Base-by-base conservation (phyloP, 2,888 invertebrate species). In the Scotopteryx bipunctaria region DNA sequence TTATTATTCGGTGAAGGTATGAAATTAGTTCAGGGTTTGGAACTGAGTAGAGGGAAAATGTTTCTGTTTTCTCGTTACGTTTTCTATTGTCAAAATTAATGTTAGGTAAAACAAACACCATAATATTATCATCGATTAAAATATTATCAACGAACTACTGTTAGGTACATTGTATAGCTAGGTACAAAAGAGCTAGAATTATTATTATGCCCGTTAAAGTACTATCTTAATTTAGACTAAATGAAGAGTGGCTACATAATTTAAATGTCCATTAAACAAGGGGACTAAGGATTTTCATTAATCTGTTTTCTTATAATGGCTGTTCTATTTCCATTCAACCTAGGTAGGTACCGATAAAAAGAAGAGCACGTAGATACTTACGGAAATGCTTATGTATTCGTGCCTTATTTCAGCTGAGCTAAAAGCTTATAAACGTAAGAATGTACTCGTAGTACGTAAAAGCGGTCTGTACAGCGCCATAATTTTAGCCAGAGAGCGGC, bases 401-500 rank as follows among this genome's bases (percentile, higher is more conserved):
- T 51, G 40, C 50, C 50, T 53, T 59, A 52, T 25, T 47, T 50
- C 38, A 51, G 42, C 33, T 47, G 31, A 48, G 47, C 17, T 51
- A 44, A 48, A 49, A 51, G 38, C 57, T 19, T 46, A 25, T 44
- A 50, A 47, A 16, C 13, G 40, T 37, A 44, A 57, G 44, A 33
- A 45, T n/a, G n/a, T n/a, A n/a, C 55, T 45, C 9, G 19, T 41
- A 21, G 17, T n/a, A 27, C 27, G 38, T 21, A 32, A 35, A 51
- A 37, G 11, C 29, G 31, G n/a, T 38, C 4, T 44, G 17, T 49
- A 57, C 37, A 50, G 44, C 31, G 50, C 55, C 65, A 55, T 66
- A 68, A 67, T 70, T 71, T 68, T 56, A 63, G 57, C 64, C 50
- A 49, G 45, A 66, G 47, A 49, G n/a, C n/a, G 63, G 54, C 55